phyloP scores from a whole-genome alignment of 2,113 vertebrate genomes.

The Galemys pyrenaicus region DNA sequence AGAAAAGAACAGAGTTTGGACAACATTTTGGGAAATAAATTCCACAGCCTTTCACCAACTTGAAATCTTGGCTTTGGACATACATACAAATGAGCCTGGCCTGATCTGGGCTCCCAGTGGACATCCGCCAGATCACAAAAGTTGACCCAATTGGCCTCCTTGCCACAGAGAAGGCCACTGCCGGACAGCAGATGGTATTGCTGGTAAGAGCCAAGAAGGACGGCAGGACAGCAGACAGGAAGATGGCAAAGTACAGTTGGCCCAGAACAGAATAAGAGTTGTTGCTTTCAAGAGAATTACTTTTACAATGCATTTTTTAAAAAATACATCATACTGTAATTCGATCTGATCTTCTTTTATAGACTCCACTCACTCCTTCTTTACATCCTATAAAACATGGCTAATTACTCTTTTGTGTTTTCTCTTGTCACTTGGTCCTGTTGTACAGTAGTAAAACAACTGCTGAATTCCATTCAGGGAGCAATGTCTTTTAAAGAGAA shows the following conservation, averaged over 20 bases:
- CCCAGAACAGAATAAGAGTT: not conserved
- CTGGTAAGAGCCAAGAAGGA: constrained; percentile 21
- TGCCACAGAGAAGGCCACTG: not conserved
- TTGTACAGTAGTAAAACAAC: not conserved
- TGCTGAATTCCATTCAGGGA: not conserved
- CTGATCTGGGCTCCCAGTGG: constrained; percentile 60
- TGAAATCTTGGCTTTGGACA: constrained; percentile 73
- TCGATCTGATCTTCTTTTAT: not conserved
- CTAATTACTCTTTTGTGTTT: constrained; percentile 15
- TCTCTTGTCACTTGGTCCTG: constrained; percentile 18
- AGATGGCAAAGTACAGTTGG: not conserved
- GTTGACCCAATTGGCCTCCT: constrained; percentile 68
- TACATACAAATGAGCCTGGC: constrained; percentile 72
- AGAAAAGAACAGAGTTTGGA: constrained; percentile 59
- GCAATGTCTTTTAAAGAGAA: not conserved
- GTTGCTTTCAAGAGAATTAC: not conserved
- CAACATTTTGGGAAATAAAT: constrained; percentile 70
- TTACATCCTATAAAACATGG: not conserved
- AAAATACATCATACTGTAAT: not conserved
- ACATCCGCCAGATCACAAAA: constrained; percentile 70
- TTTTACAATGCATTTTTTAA: not conserved
- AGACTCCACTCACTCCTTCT: not conserved
- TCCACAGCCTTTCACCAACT: constrained; percentile 78
- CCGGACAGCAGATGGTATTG: constrained; percentile 55
- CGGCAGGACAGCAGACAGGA: not conserved